Conservation (phyloP, 2,797 vertebrate genomes). For the Octomys mimax region DNA sequence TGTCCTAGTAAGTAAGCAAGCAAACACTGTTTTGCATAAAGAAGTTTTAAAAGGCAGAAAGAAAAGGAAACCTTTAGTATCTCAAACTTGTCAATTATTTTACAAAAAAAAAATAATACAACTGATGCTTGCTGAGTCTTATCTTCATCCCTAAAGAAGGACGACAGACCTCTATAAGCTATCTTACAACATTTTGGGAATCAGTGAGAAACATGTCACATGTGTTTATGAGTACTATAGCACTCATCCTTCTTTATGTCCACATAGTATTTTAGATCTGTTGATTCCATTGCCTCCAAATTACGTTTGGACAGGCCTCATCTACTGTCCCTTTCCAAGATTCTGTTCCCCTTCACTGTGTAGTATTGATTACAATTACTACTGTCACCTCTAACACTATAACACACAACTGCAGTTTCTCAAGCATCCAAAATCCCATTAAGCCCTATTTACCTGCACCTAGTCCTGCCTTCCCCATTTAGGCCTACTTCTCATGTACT, state of each 20-base stretch:
- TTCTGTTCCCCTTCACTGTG: neutral
- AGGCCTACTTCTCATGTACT: neutral
- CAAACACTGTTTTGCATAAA: neutral
- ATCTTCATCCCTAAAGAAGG: neutral
- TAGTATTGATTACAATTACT: too few relatives aligned
- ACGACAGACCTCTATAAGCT: neutral
- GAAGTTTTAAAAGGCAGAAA: neutral
- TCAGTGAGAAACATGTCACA: neutral
- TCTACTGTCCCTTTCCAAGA: too few relatives aligned
- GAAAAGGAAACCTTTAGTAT: neutral
- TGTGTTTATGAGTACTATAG: neutral
- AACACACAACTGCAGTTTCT: neutral
- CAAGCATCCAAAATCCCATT: rapidly evolving
- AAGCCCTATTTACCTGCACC: neutral
- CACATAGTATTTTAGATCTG: neutral
- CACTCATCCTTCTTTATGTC: neutral
- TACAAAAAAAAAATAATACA: neutral
- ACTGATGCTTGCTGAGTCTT: neutral
- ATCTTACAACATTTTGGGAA: neutral
- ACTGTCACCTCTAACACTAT: neutral
- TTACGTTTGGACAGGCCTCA: neutral
- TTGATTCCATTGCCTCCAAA: neutral
- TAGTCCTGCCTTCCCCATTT: neutral
- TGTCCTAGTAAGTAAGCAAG: neutral
- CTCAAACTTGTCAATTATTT: neutral